Evolutionary conservation across 1,140 invertebrate genomes (phyloP).

Genomic region (Globodera rostochiensis): DNA sequence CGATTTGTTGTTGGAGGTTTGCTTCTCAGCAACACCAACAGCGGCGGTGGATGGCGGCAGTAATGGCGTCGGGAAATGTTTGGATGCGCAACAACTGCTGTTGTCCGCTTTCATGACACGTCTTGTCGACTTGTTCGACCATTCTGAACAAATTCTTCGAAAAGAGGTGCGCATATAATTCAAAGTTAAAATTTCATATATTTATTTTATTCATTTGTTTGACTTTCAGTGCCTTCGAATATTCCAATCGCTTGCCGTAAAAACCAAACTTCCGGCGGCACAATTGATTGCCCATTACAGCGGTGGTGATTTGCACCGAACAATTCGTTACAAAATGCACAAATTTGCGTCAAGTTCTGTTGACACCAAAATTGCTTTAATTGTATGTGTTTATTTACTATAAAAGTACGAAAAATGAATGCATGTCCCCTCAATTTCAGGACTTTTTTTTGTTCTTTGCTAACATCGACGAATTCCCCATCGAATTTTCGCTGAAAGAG

Average conservation of each 20-base stretch:
- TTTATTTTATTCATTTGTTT: slow-evolving; percentile 13
- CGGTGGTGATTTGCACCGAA: not conserved
- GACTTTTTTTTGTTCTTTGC: slow-evolving; percentile 27
- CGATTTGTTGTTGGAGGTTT: slow-evolving; percentile 44
- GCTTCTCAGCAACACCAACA: slow-evolving; percentile 33
- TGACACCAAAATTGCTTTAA: slow-evolving; percentile 24
- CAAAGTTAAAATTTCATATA: slow-evolving; percentile 3
- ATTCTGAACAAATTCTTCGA: slow-evolving; percentile 29
- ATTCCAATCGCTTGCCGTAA: not conserved
- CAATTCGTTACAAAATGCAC: slow-evolving; percentile 11
- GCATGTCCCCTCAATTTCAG: not conserved
- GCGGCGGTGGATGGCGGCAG: not conserved
- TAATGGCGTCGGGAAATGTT: not conserved
- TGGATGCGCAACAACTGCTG: slow-evolving; percentile 8
- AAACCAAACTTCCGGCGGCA: not conserved
- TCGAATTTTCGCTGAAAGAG: slow-evolving; percentile 16
- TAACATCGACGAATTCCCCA: slow-evolving; percentile 13
- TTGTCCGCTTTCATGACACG: slow-evolving; percentile 25
- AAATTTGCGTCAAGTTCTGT: slow-evolving; percentile 17
- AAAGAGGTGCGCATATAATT: slow-evolving; percentile 27
- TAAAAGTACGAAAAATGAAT: too few species aligned
- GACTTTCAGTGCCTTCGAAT: not conserved
- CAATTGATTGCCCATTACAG: slow-evolving; percentile 2
- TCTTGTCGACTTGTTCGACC: slow-evolving; percentile 27
- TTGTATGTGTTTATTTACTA: slow-evolving; percentile 9